Conservation (phyloP, 2,888 invertebrate genomes). For the Cyrtodaria siliqua region DNA sequence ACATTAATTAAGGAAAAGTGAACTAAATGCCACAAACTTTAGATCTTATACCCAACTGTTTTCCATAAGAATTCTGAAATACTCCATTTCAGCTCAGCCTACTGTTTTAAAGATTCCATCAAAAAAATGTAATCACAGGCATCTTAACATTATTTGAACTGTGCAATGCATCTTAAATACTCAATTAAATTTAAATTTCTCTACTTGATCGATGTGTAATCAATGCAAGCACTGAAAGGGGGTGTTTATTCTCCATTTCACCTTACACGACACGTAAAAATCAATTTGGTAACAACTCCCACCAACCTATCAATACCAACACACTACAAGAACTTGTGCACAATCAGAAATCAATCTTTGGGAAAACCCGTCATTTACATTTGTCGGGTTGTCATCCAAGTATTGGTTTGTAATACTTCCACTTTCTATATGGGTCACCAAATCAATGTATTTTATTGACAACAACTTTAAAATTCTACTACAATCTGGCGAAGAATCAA, state of each 20-base stretch:
- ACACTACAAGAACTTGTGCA: conserved; percentile 4
- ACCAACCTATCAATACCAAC: conserved; percentile 21
- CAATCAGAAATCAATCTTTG: conserved; percentile 58
- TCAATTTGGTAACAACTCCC: conserved; percentile 26
- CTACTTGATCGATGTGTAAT: too few relatives aligned
- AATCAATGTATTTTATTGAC: conserved; percentile 66
- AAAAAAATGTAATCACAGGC: too few relatives aligned
- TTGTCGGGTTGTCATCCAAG: conserved; percentile 10
- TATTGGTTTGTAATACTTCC: conserved; percentile 58
- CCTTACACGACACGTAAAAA: conserved; percentile 19
- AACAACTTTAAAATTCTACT: conserved; percentile 25
- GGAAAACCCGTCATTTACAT: conserved; percentile 41
- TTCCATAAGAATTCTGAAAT: too few relatives aligned
- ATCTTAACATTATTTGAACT: too few relatives aligned
- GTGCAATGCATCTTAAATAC: too few relatives aligned
- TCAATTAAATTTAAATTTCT: too few relatives aligned
- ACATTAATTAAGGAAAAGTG: too few relatives aligned
- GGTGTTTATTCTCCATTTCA: conserved; percentile 11
- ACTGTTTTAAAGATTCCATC: too few relatives aligned
- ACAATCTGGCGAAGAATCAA: conserved; percentile 45
- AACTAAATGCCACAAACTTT: too few relatives aligned
- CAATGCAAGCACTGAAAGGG: too few relatives aligned
- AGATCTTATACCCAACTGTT: too few relatives aligned
- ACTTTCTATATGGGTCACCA: conserved; percentile 44
- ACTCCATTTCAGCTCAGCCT: too few relatives aligned